Base-by-base conservation (phyloP, 2,113 vertebrate species). In the Sorex fumeus region DNA sequence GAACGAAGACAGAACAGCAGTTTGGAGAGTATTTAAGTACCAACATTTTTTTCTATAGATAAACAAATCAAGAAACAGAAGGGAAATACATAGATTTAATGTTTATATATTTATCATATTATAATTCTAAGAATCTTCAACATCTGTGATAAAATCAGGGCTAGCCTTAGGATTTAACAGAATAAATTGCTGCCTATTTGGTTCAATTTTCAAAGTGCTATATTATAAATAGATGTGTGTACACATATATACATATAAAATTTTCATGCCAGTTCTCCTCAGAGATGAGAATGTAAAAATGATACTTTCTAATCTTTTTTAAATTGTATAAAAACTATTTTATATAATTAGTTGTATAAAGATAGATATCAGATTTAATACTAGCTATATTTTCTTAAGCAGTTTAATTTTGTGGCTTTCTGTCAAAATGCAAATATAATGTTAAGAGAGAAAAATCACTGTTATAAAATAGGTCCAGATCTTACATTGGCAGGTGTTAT, bases 191-290 rank as follows among this genome's bases (percentile, higher is more conserved):
- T 90, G 19, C 28, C 84, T 93, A 53, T 34, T 87, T 81, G 21
- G 50, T 81, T 25, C 76, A 84, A 91, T 77, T 89, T 94, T 67
- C 90, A 15, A 95, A 90, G 23, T 74, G 27, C 19, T 95, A 87
- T 80, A 87, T 80, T 84, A 85, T 2, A 36, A 57, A 72, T 64
- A 91, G 36, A 40, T 36, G 43, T 50, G 13, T 50, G 47, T 23
- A 80, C 25, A 45, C 13, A 40, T 27, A 72, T 6, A 84, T 3
- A 36, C 13, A 82, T 11, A 87, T 45, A 94, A 70, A 84, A 3
- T n/a, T 69, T 5, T 80, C 76, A 83, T 50, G 15, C 83, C 90
- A 82, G 86, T 88, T 88, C n/a, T 87, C 90, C 69, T 84, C 30
- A 57, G 32, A 78, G 34, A 84, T 81, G 34, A 89, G 78, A 88